Evolutionary conservation across 2,888 invertebrate species (phyloP).

Genomic region (Carabus problematicus): DNA sequence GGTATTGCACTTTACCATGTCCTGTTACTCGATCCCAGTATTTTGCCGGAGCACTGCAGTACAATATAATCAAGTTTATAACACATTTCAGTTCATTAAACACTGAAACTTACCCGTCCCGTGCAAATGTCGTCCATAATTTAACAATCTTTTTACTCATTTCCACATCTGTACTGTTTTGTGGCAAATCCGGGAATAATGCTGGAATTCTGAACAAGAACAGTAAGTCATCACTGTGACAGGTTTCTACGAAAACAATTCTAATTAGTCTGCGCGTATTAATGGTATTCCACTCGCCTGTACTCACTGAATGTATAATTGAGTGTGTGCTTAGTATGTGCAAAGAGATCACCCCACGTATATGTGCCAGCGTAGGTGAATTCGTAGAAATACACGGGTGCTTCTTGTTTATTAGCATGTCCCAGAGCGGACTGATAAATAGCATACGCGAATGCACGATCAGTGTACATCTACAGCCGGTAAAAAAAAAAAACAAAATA

Average conservation of each 20-base stretch:
- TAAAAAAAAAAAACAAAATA: too few relatives aligned
- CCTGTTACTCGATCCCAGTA: constrained; percentile 7
- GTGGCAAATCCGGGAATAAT: constrained; percentile 56
- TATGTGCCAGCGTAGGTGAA: constrained; percentile 60
- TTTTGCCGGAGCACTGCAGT: constrained; percentile 20
- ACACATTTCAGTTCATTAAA: neutral
- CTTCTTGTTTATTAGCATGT: constrained; percentile 51
- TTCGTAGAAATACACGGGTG: constrained; percentile 60
- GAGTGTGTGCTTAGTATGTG: constrained; percentile 53
- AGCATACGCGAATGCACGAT: constrained; percentile 61
- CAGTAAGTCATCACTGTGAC: constrained; percentile 64
- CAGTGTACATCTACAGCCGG: constrained; percentile 59
- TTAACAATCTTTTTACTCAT: constrained; percentile 57
- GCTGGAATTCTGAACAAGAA: constrained; percentile 61
- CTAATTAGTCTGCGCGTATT: neutral
- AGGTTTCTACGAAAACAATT: constrained; percentile 50
- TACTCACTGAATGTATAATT: constrained; percentile 52
- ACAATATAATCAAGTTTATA: neutral
- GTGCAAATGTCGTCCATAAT: constrained; percentile 62
- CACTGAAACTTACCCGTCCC: constrained; percentile 56
- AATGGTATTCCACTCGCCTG: neutral
- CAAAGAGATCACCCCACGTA: constrained; percentile 59
- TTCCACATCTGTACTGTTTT: constrained; percentile 53
- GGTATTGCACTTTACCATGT: constrained; percentile 39
- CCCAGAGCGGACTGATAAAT: constrained; percentile 56